Conservation (phyloP, 2,888 invertebrate genomes). For the Aphodius granarius region DNA sequence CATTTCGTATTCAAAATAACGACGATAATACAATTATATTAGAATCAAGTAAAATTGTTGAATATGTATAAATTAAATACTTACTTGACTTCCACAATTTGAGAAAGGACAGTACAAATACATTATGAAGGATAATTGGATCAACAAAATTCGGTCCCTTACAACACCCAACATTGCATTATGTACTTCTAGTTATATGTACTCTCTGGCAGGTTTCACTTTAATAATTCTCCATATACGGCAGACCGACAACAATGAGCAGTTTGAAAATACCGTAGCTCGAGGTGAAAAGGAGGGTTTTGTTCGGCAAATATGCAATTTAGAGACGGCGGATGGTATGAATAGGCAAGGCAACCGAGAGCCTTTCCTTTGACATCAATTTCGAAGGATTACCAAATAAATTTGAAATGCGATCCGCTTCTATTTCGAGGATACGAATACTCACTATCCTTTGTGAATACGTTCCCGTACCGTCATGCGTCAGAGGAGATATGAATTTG, state of each 20-base stretch:
- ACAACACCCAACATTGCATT: too few relatives aligned
- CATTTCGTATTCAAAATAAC: too few relatives aligned
- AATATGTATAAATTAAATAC: too few relatives aligned
- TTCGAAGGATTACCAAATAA: neutral
- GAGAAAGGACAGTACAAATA: too few relatives aligned
- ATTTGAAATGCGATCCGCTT: neutral
- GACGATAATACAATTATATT: too few relatives aligned
- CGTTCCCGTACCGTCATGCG: neutral
- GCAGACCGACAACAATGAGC: neutral
- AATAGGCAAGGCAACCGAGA: neutral
- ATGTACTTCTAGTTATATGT: neutral
- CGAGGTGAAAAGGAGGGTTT: neutral
- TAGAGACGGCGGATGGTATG: neutral
- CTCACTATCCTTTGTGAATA: neutral
- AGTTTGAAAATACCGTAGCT: neutral
- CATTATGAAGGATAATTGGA: too few relatives aligned
- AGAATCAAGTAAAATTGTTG: too few relatives aligned
- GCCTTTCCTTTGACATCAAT: neutral
- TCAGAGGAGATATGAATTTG: neutral
- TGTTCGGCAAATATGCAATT: neutral
- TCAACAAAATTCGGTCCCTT: too few relatives aligned
- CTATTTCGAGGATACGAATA: neutral
- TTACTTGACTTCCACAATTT: too few relatives aligned
- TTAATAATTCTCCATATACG: neutral
- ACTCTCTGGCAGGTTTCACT: neutral